Conservation (phyloP, 2,113 vertebrate genomes). For the Rhombomys opimus region DNA sequence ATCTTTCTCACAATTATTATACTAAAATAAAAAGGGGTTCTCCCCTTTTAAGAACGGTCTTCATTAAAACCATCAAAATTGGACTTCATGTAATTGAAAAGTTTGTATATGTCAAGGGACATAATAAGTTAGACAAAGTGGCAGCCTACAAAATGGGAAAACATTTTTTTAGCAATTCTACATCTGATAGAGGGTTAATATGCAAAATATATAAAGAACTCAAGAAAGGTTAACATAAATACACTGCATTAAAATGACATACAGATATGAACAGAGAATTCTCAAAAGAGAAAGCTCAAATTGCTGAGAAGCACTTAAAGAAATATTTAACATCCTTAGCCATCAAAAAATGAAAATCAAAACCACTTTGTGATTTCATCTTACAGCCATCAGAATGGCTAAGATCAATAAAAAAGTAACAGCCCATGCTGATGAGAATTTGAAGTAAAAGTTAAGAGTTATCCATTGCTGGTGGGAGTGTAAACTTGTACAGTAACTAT, state of each 20-base stretch:
- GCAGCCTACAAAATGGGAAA: background rate
- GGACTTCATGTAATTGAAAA: background rate
- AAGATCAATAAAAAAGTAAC: background rate
- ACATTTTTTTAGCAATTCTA: background rate
- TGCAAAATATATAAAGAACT: too few relatives aligned
- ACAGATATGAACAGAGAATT: background rate
- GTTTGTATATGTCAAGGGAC: background rate
- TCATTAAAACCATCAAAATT: background rate
- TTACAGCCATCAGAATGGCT: background rate
- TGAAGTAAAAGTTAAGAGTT: background rate
- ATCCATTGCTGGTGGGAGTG: background rate
- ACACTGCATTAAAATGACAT: background rate
- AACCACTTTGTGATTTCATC: background rate
- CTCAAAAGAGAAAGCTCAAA: background rate
- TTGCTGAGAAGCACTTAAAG: background rate
- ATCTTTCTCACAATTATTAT: background rate
- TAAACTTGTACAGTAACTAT: background rate
- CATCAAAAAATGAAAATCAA: background rate
- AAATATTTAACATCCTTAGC: background rate
- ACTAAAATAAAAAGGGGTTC: background rate
- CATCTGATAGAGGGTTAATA: background rate
- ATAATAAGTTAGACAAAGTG: background rate
- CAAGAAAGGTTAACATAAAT: background rate
- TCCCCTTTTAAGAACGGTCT: background rate
- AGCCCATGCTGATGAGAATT: background rate